Evolutionary conservation across 2,888 invertebrate species (phyloP), one percentile per base, ranked within the genome.

Genomic region (Deilephila porcellus): DNA sequence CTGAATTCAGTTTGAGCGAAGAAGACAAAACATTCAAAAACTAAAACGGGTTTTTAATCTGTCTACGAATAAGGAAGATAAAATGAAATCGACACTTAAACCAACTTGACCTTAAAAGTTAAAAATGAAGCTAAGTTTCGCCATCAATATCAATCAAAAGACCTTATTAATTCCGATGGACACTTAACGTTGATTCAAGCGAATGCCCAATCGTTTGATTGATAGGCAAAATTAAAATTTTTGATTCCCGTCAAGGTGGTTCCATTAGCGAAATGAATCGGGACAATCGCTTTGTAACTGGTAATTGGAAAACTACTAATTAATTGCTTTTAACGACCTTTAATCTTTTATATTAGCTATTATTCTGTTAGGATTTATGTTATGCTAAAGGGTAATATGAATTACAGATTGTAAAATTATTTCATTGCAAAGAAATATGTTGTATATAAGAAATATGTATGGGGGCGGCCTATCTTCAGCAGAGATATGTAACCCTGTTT

Each of bases 151-250:
- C 74, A 76, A 74, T 70, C 73, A 60, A 72, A 56, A 73, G 59
- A 71, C 52, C 63, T 75, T 75, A 77, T 73, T 74, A 72, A 73
- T 76, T 77, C 70, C 56, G 67, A 72, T 73, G 73, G 64, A 72
- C 74, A 75, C 60, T 70, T 45, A 3, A n/a, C 45, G 72, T 74
- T 60, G 59, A 71, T 73, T 73, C 71, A 76, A 76, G 74, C 70
- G 76, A 72, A 76, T 62, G 76, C 72, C 73, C 72, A 76, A 78
- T 71, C 72, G 32, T 37, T 72, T 75, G 75, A 80, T 74, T 80
- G 76, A 77, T 77, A 77, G 73, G 60, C 52, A 73, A 11, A 64
- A 78, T 76, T 72, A 71, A 75, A 79, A 75, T 73, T 70, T 77
- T 78, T 73, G 75, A 77, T 78, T 73, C 67, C 14, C 25, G 53